A percentile compares a stretch with the other conserved stretches of the same genome.
Evolutionary conservation across 2,888 invertebrate genomes (phyloP).

Genomic region (Chloromyia formosa): DNA sequence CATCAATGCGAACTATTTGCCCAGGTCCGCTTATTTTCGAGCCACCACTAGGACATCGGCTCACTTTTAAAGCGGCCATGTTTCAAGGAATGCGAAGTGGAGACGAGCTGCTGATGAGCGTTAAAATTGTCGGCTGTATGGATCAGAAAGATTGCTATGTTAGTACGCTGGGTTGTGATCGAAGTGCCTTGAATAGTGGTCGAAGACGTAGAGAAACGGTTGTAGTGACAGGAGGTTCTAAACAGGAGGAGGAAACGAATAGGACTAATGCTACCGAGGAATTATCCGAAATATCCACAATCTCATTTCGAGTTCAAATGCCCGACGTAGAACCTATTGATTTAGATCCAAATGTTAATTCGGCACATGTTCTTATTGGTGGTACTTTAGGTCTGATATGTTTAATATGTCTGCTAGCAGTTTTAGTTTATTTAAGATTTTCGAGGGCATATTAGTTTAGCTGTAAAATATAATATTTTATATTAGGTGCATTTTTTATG

Average conservation of each 20-base stretch:
- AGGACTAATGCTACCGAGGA: conserved; percentile 54
- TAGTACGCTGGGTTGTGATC: conserved; percentile 55
- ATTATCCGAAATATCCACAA: conserved; percentile 57
- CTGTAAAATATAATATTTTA: no score
- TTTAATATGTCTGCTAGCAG: conserved; percentile 55
- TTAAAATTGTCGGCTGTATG: conserved; percentile 68
- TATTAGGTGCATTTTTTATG: no score
- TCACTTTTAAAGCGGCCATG: conserved; percentile 67
- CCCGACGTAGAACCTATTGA: conserved; percentile 19
- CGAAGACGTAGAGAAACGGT: conserved; percentile 49
- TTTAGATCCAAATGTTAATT: conserved; percentile 15
- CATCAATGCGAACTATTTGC: conserved; percentile 64
- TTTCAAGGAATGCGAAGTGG: conserved; percentile 70
- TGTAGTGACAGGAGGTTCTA: not conserved
- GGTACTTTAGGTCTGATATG: conserved; percentile 53
- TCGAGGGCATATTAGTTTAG: conserved; percentile 21
- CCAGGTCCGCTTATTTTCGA: conserved; percentile 63
- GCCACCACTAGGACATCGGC: conserved; percentile 63
- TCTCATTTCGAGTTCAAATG: conserved; percentile 59
- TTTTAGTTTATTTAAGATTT: conserved; percentile 53
- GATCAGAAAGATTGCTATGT: conserved; percentile 66
- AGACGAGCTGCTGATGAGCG: conserved; percentile 68
- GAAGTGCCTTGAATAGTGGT: conserved; percentile 20
- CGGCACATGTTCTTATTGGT: conserved; percentile 47
- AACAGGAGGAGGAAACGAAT: not conserved